phyloP scores from a whole-genome alignment of 2,888 invertebrate genomes.

The Stegana nigrithorax region DNA sequence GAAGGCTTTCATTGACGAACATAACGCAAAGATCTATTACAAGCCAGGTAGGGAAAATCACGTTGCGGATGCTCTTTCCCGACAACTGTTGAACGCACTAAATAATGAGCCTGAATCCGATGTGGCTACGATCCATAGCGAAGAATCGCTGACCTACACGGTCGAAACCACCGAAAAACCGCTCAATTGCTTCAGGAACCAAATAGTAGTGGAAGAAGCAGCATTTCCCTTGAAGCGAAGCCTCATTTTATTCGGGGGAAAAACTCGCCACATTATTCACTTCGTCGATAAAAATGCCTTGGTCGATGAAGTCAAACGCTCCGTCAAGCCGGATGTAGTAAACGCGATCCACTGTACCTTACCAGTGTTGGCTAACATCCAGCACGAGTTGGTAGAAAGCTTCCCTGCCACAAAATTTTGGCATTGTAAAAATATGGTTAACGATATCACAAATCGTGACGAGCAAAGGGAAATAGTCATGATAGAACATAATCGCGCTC shows the following conservation, averaged over 20 bases:
- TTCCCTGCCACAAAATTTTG: neutral
- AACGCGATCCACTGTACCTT: slow-evolving; percentile 13
- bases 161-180: slow-evolving; percentile 59
- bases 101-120: neutral
- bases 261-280: neutral
- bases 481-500: slow-evolving; percentile 18
- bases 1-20: slow-evolving; percentile 25
- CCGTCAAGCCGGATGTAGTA: slow-evolving; percentile 1
- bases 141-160: slow-evolving; percentile 5
- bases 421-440: neutral
- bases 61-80: neutral
- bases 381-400: neutral
- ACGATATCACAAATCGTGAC: slow-evolving; percentile 8
- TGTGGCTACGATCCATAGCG: neutral
- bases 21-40: slow-evolving; percentile 47
- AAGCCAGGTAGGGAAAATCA: slow-evolving; percentile 41
- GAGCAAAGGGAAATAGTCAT: slow-evolving; percentile 13
- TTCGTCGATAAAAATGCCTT: neutral
- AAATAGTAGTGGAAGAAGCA: slow-evolving; percentile 5
- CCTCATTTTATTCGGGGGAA: neutral
- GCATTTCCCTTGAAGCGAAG: neutral
- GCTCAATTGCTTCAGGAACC: slow-evolving; percentile 18
- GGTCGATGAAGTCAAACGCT: neutral
- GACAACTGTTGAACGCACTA: neutral
- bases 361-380: slow-evolving; percentile 13